Conservation (phyloP, 2,797 vertebrate species). For the Acridotheres tristis region DNA sequence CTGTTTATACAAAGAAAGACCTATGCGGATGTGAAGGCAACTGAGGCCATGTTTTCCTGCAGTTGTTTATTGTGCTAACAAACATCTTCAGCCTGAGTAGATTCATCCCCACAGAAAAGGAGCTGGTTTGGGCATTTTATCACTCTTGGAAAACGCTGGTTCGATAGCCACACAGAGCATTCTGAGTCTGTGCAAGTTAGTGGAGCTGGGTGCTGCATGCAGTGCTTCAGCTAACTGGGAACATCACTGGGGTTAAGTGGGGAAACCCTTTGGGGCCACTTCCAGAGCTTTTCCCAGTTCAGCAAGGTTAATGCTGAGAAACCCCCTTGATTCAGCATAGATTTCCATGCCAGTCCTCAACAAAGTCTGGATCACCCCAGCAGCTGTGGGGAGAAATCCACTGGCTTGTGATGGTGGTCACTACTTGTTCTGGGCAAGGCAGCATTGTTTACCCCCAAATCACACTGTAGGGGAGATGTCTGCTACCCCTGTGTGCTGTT, state of each 20-base stretch:
- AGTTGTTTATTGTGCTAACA: neutral
- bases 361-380: neutral
- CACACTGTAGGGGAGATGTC: neutral
- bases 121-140: neutral
- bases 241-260: fast-evolving
- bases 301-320: neutral
- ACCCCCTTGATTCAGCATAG: neutral
- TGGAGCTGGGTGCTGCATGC: neutral
- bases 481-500: neutral
- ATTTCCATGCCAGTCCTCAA: neutral
- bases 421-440: neutral
- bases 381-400: neutral
- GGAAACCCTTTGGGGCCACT: neutral
- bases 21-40: neutral
- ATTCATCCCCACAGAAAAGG: neutral
- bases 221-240: neutral
- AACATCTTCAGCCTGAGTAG: neutral
- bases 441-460: neutral
- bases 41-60: neutral
- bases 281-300: neutral
- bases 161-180: neutral
- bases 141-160: neutral
- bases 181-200: neutral
- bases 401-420: fast-evolving
- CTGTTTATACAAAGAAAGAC: constrained; percentile 25